A percentile compares a stretch with the other conserved stretches of the same genome.
phyloP scores from a whole-genome alignment of 1,140 invertebrate species.

The Calephelis virginiensis region DNA sequence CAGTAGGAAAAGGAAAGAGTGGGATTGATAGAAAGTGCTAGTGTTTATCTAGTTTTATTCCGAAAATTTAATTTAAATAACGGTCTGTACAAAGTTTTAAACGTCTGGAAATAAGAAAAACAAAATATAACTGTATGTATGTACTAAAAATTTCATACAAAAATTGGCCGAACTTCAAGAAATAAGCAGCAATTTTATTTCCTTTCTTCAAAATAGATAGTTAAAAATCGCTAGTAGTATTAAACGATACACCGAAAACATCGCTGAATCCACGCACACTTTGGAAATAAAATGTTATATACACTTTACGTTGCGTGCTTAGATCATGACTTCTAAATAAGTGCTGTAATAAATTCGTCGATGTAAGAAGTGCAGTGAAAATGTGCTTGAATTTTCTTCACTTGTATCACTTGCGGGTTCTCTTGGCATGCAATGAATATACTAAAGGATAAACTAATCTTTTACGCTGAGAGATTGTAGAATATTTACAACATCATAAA shows the following conservation, averaged over 20 bases:
- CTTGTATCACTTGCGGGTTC: constrained; percentile 2
- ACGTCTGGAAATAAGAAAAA: no score
- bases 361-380: background rate
- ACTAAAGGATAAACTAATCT: background rate
- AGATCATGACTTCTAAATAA: constrained; percentile 2
- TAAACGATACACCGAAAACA: background rate
- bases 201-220: background rate
- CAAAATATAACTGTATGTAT: no score
- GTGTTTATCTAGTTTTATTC: no score
- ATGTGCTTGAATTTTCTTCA: constrained; percentile 7
- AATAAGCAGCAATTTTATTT: background rate
- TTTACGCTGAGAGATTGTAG: background rate
- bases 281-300: background rate
- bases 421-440: background rate
- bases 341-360: background rate
- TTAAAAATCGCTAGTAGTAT: background rate
- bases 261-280: background rate
- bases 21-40: no score
- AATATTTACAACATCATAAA: background rate
- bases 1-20: no score
- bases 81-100: no score
- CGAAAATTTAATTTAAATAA: no score
- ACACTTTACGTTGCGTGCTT: constrained; percentile 7
- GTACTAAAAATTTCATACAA: background rate
- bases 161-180: background rate